Percentiles rank a stretch among this genome's conserved stretches.
phyloP scores from a whole-genome alignment of 2,888 invertebrate genomes.

The Pyrrhosoma nymphula region DNA sequence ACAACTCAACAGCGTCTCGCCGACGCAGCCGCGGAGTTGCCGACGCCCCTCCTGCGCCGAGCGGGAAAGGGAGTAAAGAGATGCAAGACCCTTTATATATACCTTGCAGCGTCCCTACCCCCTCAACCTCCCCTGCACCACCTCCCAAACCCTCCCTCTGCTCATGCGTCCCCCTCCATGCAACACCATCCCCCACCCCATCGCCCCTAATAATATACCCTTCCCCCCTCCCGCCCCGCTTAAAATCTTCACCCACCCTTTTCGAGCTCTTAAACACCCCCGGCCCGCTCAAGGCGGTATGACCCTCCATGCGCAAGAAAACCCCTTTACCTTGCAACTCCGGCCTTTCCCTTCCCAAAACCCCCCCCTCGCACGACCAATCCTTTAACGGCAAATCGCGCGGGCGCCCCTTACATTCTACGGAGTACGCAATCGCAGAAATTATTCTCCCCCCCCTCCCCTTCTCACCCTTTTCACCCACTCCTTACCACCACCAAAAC shows the following conservation, averaged over 20 bases:
- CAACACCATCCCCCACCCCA: neutral
- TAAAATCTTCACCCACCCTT: neutral
- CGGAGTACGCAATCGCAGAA: slow-evolving; percentile 67
- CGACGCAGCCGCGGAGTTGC: no score
- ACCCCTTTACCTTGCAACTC: slow-evolving; percentile 62
- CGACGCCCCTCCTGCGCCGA: no score
- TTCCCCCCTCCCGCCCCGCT: neutral
- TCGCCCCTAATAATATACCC: neutral
- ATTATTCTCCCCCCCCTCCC: slow-evolving; percentile 32
- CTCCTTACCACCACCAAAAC: slow-evolving; percentile 43
- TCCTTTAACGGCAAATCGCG: slow-evolving; percentile 65
- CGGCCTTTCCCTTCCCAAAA: neutral
- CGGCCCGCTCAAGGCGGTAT: slow-evolving; percentile 65
- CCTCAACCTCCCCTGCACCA: no score
- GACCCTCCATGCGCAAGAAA: slow-evolving; percentile 65
- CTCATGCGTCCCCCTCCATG: slow-evolving; percentile 2
- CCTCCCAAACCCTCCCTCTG: neutral
- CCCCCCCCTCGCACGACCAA: slow-evolving; percentile 47
- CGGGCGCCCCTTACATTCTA: slow-evolving; percentile 61
- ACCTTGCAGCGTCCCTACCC: neutral
- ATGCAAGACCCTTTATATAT: slow-evolving; percentile 9
- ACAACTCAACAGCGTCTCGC: no score
- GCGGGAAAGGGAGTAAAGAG: neutral
- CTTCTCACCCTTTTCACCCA: neutral
- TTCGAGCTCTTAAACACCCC: neutral